A percentile compares a stretch with the other conserved stretches of the same genome.
Evolutionary conservation across 2,888 invertebrate genomes (phyloP).

Genomic region (Siphlonurus alternatus): DNA sequence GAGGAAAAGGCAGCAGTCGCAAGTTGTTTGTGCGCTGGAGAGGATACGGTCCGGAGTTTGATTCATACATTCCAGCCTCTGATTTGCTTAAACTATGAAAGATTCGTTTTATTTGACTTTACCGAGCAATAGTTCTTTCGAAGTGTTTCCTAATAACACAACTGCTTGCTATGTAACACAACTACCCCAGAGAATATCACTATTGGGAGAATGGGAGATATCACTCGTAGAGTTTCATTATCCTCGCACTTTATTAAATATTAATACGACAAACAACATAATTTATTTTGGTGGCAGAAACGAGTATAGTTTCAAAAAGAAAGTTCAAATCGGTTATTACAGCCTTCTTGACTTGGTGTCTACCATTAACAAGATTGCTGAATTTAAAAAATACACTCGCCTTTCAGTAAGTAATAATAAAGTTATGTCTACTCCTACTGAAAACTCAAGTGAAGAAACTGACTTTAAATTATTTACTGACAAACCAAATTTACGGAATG

Average conservation of each 20-base stretch:
- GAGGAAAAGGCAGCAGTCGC: slow-evolving; percentile 10
- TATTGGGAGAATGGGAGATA: slow-evolving; percentile 16
- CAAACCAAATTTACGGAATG: no score
- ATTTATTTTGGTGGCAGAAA: neutral
- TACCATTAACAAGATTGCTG: neutral
- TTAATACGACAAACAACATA: neutral
- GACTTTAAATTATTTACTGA: no score
- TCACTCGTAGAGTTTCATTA: slow-evolving; percentile 15
- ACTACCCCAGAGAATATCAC: slow-evolving; percentile 13
- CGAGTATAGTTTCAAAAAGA: neutral
- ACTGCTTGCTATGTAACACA: slow-evolving; percentile 16
- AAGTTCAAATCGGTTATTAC: neutral
- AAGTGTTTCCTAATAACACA: slow-evolving; percentile 17
- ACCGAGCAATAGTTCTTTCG: slow-evolving; percentile 16
- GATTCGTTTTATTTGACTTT: slow-evolving; percentile 17
- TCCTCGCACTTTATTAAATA: slow-evolving; percentile 10
- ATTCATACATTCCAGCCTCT: slow-evolving; percentile 13
- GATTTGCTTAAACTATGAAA: slow-evolving; percentile 7
- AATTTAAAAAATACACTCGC: no score
- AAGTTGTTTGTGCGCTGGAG: slow-evolving; percentile 16
- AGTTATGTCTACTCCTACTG: no score
- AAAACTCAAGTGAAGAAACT: neutral
- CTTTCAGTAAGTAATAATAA: neutral
- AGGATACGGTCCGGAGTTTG: slow-evolving; percentile 15
- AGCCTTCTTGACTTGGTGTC: neutral